A percentile compares a stretch with the other conserved stretches of the same genome.
Evolutionary conservation across 2,113 vertebrate species (phyloP).

Genomic region (Progne subis): DNA sequence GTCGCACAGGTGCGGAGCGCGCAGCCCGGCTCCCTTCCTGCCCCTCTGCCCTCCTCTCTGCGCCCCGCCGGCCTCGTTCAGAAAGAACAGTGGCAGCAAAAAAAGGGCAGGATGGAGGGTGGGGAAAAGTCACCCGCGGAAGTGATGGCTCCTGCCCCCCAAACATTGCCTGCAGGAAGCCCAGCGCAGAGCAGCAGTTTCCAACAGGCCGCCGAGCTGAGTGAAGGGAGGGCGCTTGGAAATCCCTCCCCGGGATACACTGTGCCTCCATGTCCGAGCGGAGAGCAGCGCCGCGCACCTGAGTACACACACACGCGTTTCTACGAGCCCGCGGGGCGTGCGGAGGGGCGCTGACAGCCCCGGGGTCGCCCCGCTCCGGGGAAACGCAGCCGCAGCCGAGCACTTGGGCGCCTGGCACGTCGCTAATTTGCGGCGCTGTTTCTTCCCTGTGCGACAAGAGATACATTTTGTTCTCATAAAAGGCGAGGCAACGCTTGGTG

Average conservation of each 20-base stretch:
- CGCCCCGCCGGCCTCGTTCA: too few species aligned
- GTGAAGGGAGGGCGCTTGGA: rapidly evolving
- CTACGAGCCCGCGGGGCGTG: rapidly evolving
- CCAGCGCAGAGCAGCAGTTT: neutral
- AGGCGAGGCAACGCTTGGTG: neutral
- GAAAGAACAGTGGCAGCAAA: neutral
- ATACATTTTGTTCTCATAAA: neutral
- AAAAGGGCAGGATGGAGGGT: neutral
- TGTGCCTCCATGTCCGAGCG: neutral
- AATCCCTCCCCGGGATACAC: neutral
- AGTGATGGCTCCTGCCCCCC: neutral
- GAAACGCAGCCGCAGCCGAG: rapidly evolving
- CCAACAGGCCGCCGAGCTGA: too few species aligned
- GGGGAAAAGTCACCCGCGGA: neutral
- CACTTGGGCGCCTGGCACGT: neutral
- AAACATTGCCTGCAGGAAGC: neutral
- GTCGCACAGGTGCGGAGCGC: neutral
- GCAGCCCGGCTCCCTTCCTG: neutral
- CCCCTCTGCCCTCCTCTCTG: rapidly evolving
- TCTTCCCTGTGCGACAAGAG: neutral
- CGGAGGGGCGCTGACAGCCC: neutral
- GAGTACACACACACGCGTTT: rapidly evolving
- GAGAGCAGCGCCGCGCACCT: too few species aligned
- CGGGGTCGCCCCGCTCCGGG: rapidly evolving
- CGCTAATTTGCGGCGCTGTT: neutral